These are phyloP conservation scores for Zaprionus ghesquierei DNA, from an alignment of 1,140 invertebrate genomes.

Conservation along the genomic window DNA sequence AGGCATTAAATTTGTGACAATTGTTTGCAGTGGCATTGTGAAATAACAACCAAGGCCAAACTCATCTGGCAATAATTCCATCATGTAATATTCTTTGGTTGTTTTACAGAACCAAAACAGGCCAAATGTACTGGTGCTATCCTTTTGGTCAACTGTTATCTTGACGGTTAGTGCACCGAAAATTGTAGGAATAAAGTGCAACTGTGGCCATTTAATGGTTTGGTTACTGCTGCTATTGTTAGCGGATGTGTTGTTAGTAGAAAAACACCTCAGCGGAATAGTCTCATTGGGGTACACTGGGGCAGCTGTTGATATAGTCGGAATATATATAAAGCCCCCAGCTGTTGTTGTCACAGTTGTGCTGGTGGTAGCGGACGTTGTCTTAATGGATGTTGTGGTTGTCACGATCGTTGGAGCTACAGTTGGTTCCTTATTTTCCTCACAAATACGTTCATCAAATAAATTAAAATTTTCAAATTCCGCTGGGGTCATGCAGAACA, in stretches of 20 bases:
- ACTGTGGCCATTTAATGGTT: conserved; percentile 22
- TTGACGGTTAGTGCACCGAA: conserved; percentile 27
- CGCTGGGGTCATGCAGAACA: conserved; percentile 38
- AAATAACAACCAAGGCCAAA: conserved; percentile 59
- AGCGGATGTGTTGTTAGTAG: background rate
- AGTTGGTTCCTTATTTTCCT: background rate
- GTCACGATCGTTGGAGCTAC: background rate
- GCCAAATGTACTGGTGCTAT: conserved; percentile 35
- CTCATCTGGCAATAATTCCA: conserved; percentile 52
- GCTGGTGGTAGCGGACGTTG: background rate
- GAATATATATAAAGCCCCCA: background rate
- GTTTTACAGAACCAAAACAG: conserved; percentile 63
- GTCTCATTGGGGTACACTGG: conserved; percentile 18
- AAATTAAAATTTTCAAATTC: conserved; percentile 24
- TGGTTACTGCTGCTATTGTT: background rate
- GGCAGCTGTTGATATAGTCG: conserved; percentile 20
- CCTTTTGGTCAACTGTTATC: conserved; percentile 22
- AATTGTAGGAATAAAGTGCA: conserved; percentile 21
- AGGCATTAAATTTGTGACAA: conserved; percentile 42
- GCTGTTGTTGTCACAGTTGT: background rate
- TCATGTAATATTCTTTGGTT: conserved; percentile 45
- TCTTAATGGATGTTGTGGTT: background rate
- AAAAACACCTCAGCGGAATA: conserved; percentile 12
- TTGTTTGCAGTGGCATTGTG: conserved; percentile 33
- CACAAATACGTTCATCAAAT: conserved; percentile 44